These are phyloP conservation scores for Rhamphomyia laevipes DNA, from an alignment of 2,888 invertebrate genomes.

Conservation along the genomic window DNA sequence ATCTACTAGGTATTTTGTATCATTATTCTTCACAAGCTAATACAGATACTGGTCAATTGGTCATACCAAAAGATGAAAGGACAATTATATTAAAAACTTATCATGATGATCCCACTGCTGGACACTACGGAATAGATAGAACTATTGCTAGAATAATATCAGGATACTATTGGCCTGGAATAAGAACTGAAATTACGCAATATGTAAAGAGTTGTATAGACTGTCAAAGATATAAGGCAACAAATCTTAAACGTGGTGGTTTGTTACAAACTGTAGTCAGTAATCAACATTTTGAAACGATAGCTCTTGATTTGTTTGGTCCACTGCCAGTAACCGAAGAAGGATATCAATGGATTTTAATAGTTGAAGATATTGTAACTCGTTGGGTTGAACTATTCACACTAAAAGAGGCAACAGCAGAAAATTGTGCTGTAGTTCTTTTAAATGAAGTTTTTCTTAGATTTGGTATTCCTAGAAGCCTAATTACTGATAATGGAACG, in stretches of 20 bases:
- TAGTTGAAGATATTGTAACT: constrained; percentile 20
- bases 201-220: constrained; percentile 10
- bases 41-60: no score
- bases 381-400: constrained; percentile 24
- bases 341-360: constrained; percentile 19
- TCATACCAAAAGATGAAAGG: constrained; percentile 8
- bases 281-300: constrained; percentile 14
- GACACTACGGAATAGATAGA: no score
- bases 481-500: no score
- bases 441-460: constrained; percentile 26
- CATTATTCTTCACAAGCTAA: constrained; percentile 7
- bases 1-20: constrained; percentile 11
- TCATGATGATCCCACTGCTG: constrained; percentile 14
- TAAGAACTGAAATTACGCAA: constrained; percentile 13
- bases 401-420: constrained; percentile 20
- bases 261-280: no score
- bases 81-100: constrained; percentile 1
- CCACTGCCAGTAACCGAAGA: no score
- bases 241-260: constrained; percentile 14
- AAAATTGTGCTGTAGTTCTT: constrained; percentile 20
- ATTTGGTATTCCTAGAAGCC: constrained; percentile 23
- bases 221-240: no score
- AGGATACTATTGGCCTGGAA: no score
- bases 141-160: constrained; percentile 11
- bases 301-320: constrained; percentile 15